Base-by-base conservation (phyloP, 2,797 vertebrate species). In the Silurus aristotelis region DNA sequence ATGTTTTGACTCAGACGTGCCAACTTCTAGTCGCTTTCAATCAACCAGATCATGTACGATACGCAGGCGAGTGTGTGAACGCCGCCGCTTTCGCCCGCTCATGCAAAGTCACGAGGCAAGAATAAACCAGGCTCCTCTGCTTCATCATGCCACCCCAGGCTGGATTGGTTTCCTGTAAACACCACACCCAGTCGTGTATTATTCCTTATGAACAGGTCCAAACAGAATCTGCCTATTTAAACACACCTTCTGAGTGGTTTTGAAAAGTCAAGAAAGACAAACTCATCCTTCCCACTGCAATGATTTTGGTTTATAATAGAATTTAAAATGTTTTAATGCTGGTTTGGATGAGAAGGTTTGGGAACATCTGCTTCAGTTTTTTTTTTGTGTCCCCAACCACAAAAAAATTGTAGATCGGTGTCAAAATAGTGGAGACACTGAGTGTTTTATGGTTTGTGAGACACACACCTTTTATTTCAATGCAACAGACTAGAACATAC, bases 1-100 rank as follows among this genome's bases (percentile, higher is more conserved):
- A 79, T 64, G 60, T 79, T 63, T 79, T 79, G 77, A 63, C 60
- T 79, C 20, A 79, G 60, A 79, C 8, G 77, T 63, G 77, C 77
- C 77, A 63, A 79, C 20, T n/a, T 52, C n/a, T 9, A 64, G 77
- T 79, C 38, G 1, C 31, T 63, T 64, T 46, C 17, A 79, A 63
- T 79, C 60, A 2, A n/a, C 60, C 20, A 25, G 27, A 79, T 79
- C n/a, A 63, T 15, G 38, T 64, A 79, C 58, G 38, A 79, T 63
- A 79, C 7, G 2, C 77, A 79, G 60, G 0, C 5, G 13, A 8
- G 19, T 79, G 77, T 46, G 60, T 64, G 58, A 79, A 79, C n/a
- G 60, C 58, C 77, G 58, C 38, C 60, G 46, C 19, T 46, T 64
- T 20, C n/a, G 38, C 38, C 63, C 19, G 63, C 22, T 31, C 77